These are phyloP conservation scores for Sinelater perroti DNA, from an alignment of 2,888 invertebrate genomes.

Conservation along the genomic window DNA sequence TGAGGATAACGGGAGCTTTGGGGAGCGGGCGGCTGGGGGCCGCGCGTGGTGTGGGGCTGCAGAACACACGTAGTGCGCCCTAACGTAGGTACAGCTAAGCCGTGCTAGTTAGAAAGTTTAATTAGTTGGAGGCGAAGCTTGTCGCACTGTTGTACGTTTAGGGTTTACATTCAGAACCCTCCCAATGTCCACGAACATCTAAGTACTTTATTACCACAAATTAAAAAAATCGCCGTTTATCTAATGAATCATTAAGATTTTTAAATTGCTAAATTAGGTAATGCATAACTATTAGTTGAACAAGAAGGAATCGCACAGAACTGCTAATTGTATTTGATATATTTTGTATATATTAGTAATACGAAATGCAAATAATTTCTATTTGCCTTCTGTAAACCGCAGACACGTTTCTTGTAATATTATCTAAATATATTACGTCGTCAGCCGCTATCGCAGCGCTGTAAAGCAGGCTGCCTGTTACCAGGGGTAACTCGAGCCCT, in stretches of 20 bases:
- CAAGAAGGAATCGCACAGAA: too few relatives aligned
- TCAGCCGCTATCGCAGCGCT: not conserved
- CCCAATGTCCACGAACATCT: conserved; percentile 20
- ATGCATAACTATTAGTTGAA: too few relatives aligned
- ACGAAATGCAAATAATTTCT: too few relatives aligned
- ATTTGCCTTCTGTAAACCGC: too few relatives aligned
- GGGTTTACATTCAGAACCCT: conserved; percentile 46
- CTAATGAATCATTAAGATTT: too few relatives aligned
- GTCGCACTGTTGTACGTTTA: conserved; percentile 58
- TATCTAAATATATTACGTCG: too few relatives aligned
- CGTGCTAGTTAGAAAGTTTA: conserved; percentile 62
- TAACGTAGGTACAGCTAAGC: conserved; percentile 56
- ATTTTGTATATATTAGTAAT: too few relatives aligned
- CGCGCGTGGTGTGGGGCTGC: conserved; percentile 37
- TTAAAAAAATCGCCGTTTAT: conserved; percentile 1
- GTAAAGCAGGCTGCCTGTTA: not conserved
- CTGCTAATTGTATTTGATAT: too few relatives aligned
- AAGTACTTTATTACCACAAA: conserved; percentile 3
- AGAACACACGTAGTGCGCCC: conserved; percentile 42
- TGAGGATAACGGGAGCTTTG: conserved; percentile 52
- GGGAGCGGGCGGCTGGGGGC: conserved; percentile 40
- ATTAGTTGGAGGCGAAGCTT: conserved; percentile 61
- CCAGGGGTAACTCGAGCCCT: not conserved
- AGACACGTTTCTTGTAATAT: too few relatives aligned
- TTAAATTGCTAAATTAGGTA: too few relatives aligned